These are phyloP conservation scores for Patella depressa DNA, from an alignment of 2,888 invertebrate species.

Conservation along the genomic window DNA sequence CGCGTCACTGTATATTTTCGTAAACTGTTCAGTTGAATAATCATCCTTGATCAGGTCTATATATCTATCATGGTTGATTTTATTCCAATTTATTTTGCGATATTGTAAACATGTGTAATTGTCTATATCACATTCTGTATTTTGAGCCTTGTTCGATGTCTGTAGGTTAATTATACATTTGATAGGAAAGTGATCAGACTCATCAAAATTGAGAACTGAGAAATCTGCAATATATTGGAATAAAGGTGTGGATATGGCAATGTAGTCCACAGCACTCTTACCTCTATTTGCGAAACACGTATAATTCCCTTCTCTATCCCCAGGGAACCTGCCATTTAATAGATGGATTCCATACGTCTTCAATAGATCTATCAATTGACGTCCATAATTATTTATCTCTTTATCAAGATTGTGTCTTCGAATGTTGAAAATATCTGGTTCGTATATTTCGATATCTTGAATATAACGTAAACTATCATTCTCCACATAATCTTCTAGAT, in stretches of 20 bases:
- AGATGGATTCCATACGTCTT: not conserved
- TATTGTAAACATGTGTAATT: not conserved
- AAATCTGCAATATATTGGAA: not conserved
- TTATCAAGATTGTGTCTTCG: not conserved
- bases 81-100: not conserved
- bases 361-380: not conserved
- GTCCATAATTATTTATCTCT: not conserved
- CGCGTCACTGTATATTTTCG: not conserved
- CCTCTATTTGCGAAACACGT: not conserved
- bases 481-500: not conserved
- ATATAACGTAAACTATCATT: not conserved
- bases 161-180: not conserved
- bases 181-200: slow-evolving; percentile 4
- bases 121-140: not conserved
- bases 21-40: not conserved
- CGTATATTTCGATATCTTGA: not conserved
- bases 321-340: not conserved
- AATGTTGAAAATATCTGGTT: not conserved
- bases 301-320: not conserved
- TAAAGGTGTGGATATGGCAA: not conserved
- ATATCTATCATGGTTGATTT: not conserved
- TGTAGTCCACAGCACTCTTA: slow-evolving; percentile 1
- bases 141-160: not conserved
- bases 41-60: not conserved
- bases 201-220: not conserved